Evolutionary conservation across 2,888 invertebrate species (phyloP), one percentile per base, ranked within the genome.

Genomic region (Morpho achilles): DNA sequence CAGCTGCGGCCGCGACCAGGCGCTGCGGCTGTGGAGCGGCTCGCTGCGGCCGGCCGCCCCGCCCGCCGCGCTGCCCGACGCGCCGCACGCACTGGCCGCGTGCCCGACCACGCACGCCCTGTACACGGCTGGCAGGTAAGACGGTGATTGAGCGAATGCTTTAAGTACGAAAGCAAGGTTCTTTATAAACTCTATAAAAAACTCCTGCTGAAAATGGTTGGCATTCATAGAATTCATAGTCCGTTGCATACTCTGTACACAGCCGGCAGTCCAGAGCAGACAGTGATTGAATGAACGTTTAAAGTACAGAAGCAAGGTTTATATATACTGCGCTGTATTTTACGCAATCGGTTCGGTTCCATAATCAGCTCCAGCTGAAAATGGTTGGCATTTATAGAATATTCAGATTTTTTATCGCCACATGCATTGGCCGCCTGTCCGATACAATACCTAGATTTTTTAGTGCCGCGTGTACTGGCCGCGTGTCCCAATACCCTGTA

Each of bases 41-140:
- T 93, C 93, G 53, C 93, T 93, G 63, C 95, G 95, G 59, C 71
- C 82, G 49, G 76, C 70, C 51, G 83, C 80, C 10, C 66, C 79
- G 50, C 69, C 92, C 77, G 82, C 84, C 41, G 48, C 88, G 23
- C 89, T 91, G 58, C 87, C 90, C 56, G 91, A 92, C 73, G 86
- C 93, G 64, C 90, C 96, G 94, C 72, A 92, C 92, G 79, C 91
- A 92, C 72, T 95, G 93, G 77, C 90, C 93, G 70, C 96, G 94
- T 95, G 91, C 94, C 92, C 92, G 74, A 69, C 39, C 63, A 59
- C 56, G 39, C 55, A 7, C 6, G 71, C 73, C 7, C 67, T 96
- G 61, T 97, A 96, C 82, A 96, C 96, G 42, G 96, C 96, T 43
- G 95, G 96, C 79, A 96, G 95, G 96, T 96, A 77, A 92, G 16